These are phyloP conservation scores for Rhinolophus ferrumequinum DNA, from an alignment of 2,113 vertebrate genomes.

Conservation along the genomic window DNA sequence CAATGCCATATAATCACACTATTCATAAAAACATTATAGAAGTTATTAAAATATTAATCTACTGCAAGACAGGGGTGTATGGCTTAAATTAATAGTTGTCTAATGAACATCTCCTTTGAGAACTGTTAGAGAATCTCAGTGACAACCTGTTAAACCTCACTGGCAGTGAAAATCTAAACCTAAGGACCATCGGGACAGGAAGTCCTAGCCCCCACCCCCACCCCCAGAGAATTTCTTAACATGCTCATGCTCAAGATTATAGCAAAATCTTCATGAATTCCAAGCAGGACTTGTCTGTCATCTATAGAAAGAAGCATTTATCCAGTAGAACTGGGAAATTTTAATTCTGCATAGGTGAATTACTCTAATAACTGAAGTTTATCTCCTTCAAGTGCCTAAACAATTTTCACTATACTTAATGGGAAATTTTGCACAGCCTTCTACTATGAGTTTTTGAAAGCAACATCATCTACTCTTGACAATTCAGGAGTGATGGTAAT, in stretches of 20 bases:
- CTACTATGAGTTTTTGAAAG: neutral
- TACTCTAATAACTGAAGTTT: neutral
- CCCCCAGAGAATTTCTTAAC: no score
- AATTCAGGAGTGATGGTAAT: no score
- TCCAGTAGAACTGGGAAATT: neutral
- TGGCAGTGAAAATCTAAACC: neutral
- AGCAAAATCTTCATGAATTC: neutral
- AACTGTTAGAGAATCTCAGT: neutral
- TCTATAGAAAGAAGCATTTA: neutral
- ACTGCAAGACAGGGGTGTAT: no score
- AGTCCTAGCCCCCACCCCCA: neutral
- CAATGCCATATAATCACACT: neutral
- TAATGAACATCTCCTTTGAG: conserved; percentile 4
- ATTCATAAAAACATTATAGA: neutral
- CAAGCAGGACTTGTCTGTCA: neutral
- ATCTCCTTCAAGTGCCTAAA: neutral
- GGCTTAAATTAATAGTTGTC: neutral
- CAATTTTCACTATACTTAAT: neutral
- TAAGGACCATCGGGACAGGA: accelerated
- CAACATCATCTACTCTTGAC: neutral
- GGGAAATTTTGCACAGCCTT: neutral
- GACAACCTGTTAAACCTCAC: neutral
- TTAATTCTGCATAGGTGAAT: neutral
- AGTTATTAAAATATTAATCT: neutral
- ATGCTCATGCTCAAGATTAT: neutral